Evolutionary conservation across 2,888 invertebrate species (phyloP), one percentile per base, ranked within the genome.

Genomic region (Clivina fossor): DNA sequence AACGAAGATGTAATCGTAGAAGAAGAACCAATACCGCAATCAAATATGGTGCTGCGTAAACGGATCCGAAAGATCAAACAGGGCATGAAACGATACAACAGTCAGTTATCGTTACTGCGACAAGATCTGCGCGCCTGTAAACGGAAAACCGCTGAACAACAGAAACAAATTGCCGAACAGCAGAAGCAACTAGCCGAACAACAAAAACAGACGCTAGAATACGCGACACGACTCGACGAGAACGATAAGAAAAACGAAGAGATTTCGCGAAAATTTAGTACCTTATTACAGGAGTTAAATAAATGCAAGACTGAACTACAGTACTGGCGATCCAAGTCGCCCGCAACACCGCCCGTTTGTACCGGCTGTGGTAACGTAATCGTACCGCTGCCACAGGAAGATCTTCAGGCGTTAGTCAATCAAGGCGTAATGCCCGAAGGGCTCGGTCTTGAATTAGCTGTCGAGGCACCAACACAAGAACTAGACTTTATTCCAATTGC

Each of bases 221-320:
- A 90, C 69, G 88, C 88, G 0, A 87, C 85, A 68, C 83, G 91
- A n/a, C 79, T 92, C 59, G 92, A 93, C 66, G 92, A 92, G 66
- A 88, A 90, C 64, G 92, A 92, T 66, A 92, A 91, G 74, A 93
- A 93, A 70, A 90, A 90, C 70, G 93, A 93, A 68, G 92, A 92
- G 71, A 90, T 88, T 58, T 87, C 91, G 46, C 81, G 91, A 55
- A 93, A 93, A 74, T 91, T 92, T 75, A 91, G 90, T 69, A 91
- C 91, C 58, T 76, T 93, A 62, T 76, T 93, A 66, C 78, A 92
- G 85, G 92, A 93, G 74, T 76, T 93, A 64, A 93, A 92, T 74
- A 92, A 92, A 72, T 93, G 92, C 75, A 92, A 92, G 76, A 92
- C 92, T 26, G 92, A 93, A 75, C 74, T 92, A 66, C 92, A 92